Percentiles rank a stretch among this genome's conserved stretches.
phyloP scores from a whole-genome alignment of 2,888 invertebrate species.

The Parelbella ahira region DNA sequence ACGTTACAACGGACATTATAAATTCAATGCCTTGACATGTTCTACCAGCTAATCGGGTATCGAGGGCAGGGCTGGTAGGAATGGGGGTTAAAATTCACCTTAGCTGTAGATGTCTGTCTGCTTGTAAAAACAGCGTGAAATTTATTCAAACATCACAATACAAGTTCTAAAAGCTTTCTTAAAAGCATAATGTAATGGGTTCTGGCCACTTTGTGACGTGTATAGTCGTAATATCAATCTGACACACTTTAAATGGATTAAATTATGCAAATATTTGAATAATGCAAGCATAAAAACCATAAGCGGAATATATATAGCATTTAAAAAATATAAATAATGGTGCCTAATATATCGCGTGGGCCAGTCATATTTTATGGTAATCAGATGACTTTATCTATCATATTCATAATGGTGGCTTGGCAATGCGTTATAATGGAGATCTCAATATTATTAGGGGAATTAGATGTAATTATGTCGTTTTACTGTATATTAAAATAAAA shows the following conservation, averaged over 20 bases:
- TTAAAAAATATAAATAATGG: constrained; percentile 26
- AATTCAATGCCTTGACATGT: too few relatives aligned
- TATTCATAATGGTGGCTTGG: background rate
- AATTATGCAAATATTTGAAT: constrained; percentile 11
- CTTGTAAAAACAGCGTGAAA: too few relatives aligned
- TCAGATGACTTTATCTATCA: background rate
- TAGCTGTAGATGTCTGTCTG: too few relatives aligned
- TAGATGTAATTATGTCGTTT: too few relatives aligned
- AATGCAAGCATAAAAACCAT: constrained; percentile 1
- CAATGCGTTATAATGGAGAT: background rate
- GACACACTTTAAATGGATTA: constrained; percentile 8
- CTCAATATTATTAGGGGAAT: background rate
- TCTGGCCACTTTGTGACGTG: too few relatives aligned
- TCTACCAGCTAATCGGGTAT: too few relatives aligned
- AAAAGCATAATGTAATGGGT: too few relatives aligned
- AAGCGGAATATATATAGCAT: constrained; percentile 27
- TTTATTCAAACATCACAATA: too few relatives aligned
- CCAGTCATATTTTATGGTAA: constrained; percentile 10
- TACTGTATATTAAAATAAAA: background rate
- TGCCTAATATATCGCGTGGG: background rate
- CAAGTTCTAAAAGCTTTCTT: too few relatives aligned
- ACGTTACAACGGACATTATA: too few relatives aligned
- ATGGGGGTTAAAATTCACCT: too few relatives aligned
- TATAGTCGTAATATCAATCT: background rate
- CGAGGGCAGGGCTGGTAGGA: too few relatives aligned